Percentiles rank a stretch among this genome's conserved stretches.
These are phyloP conservation scores for Balaeniceps rex DNA, from an alignment of 2,113 vertebrate genomes.

Conservation along the genomic window DNA sequence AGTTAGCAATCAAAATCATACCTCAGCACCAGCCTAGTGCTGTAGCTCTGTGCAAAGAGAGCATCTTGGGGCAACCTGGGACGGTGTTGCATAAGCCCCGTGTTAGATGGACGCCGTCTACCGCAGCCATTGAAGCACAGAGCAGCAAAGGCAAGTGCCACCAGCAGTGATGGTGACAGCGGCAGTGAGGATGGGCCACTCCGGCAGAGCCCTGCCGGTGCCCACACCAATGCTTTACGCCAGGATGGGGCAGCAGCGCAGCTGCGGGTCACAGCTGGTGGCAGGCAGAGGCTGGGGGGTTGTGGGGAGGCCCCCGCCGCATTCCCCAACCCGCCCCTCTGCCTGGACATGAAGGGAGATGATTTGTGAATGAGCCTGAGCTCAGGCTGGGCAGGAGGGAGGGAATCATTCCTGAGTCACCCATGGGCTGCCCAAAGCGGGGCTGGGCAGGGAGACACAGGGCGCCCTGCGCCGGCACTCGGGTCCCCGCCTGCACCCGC, in stretches of 20 bases:
- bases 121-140: rapidly evolving
- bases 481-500: not conserved
- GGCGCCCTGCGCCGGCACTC: rapidly evolving
- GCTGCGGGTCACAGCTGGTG: not conserved
- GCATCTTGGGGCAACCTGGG: not conserved
- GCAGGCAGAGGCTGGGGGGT: not conserved
- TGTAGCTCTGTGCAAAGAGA: not conserved
- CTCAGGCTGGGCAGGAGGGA: not conserved
- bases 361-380: not conserved
- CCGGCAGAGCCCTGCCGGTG: not conserved
- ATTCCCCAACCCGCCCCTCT: not conserved
- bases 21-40: not conserved
- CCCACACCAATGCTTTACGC: not conserved
- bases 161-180: not conserved
- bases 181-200: not conserved
- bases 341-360: not conserved
- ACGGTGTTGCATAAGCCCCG: rapidly evolving
- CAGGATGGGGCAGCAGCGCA: not conserved
- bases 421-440: not conserved
- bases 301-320: not conserved
- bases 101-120: not conserved
- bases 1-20: not conserved
- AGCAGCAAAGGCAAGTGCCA: not conserved
- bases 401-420: not conserved
- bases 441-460: not conserved